Conservation (phyloP, 2,888 invertebrate species). For the Scaptomyza cyrtandrae region DNA sequence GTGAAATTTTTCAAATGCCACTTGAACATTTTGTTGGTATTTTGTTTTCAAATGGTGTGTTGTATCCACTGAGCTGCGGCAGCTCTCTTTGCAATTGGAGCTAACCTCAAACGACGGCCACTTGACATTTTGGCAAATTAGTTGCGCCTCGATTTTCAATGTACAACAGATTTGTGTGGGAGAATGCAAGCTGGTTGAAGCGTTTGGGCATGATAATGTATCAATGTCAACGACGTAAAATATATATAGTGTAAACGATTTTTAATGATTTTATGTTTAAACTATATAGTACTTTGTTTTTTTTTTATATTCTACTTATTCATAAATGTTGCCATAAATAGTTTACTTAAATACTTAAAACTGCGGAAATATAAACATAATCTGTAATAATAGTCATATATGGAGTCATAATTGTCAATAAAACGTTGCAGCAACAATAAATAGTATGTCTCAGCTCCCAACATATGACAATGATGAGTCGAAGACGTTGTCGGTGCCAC, state of each 20-base stretch:
- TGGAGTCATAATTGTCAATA: too few species aligned
- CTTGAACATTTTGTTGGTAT: conserved; percentile 59
- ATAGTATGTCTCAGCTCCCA: too few species aligned
- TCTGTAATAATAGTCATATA: too few species aligned
- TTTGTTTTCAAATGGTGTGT: not conserved
- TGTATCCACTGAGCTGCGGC: conserved; percentile 41
- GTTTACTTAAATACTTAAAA: too few species aligned
- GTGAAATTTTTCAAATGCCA: conserved; percentile 72
- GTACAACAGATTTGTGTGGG: conserved; percentile 7
- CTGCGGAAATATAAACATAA: too few species aligned
- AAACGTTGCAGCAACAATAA: too few species aligned
- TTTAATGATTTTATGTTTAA: not conserved
- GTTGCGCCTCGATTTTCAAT: conserved; percentile 70
- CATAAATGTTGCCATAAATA: too few species aligned
- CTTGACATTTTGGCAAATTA: conserved; percentile 76
- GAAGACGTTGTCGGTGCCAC: too few species aligned
- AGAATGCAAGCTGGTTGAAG: conserved; percentile 7
- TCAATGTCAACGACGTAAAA: conserved; percentile 39
- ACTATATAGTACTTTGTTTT: not conserved
- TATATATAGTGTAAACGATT: not conserved
- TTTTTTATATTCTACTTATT: not conserved
- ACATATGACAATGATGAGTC: conserved; percentile 41
- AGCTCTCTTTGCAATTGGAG: conserved; percentile 65
- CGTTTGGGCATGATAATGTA: conserved; percentile 32
- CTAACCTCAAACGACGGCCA: conserved; percentile 50